Percentiles rank a stretch among this genome's conserved stretches.
Conservation (phyloP, 2,797 vertebrate genomes). For the Myripristis murdjan region DNA sequence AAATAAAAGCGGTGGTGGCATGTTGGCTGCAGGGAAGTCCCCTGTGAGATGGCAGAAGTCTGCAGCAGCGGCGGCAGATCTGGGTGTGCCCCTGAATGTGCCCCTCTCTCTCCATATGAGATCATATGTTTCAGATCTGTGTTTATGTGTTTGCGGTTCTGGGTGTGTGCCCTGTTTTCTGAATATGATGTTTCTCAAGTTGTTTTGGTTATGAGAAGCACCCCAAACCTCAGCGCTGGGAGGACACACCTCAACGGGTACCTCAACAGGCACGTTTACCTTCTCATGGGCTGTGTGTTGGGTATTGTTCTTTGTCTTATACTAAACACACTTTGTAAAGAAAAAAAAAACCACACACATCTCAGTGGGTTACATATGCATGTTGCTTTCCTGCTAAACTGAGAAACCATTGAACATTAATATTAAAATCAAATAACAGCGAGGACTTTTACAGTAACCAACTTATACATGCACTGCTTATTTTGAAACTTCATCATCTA, state of each 20-base stretch:
- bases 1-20: slow-evolving; percentile 55
- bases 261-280: slow-evolving; percentile 57
- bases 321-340: background rate
- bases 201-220: slow-evolving; percentile 77
- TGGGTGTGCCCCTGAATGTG: slow-evolving; percentile 80
- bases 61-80: slow-evolving; percentile 53
- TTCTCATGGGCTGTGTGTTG: slow-evolving; percentile 1
- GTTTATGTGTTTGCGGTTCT: slow-evolving; percentile 88
- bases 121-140: slow-evolving; percentile 83
- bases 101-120: slow-evolving; percentile 81
- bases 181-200: slow-evolving; percentile 81
- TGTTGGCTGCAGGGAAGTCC: slow-evolving; percentile 64
- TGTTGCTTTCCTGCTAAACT: background rate
- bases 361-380: slow-evolving; percentile 5
- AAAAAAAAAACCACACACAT: background rate
- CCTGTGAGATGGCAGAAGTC: slow-evolving; percentile 68
- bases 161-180: slow-evolving; percentile 84
- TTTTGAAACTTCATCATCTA: slow-evolving; percentile 44
- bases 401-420: slow-evolving; percentile 2
- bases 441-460: slow-evolving; percentile 26
- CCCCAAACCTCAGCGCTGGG: slow-evolving; percentile 80
- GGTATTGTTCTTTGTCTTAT: background rate
- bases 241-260: slow-evolving; percentile 84
- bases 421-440: slow-evolving; percentile 17
- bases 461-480: slow-evolving; percentile 43